Base-by-base conservation (phyloP, 2,113 vertebrate species). In the Sprattus sprattus region DNA sequence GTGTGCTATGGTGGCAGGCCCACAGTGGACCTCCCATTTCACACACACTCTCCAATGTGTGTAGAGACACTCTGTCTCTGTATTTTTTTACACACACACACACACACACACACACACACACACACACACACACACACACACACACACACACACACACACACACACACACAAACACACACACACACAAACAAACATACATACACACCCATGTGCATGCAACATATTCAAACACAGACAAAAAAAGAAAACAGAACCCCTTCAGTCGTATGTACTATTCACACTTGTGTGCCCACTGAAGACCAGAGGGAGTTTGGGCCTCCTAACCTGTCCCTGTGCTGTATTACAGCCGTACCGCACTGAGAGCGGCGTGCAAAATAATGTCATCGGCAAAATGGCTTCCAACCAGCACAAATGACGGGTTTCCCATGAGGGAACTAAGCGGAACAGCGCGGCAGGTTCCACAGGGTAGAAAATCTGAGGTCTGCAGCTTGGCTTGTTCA, bases 21-120 rank as follows among this genome's bases (percentile, higher is more conserved):
- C 71, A 78, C 32, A 39, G 32, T 78, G 9, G 71, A 28, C 32
- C 25, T 32, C 28, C 71, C 71, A 78, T 78, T 78, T 78, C 71
- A 78, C 71, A 71, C 71, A 78, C 71, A 78, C 28, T 78, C 71
- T 32, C 25, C 28, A 32, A 78, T 78, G 71, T 78, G 71, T 78
- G 71, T 28, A 78, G 71, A 39, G 71, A 78, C 71, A 39, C 71
- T 32, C 28, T 78, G 71, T 32, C 71, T 78, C 32, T 78, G 28
- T 39, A 13, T 15, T 13, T 4, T 11, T 5, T 10, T 46, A 67
- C 50, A 32, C 71, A 64, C 81, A 47, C 75, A 64, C 84, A 39
- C 10, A n/a, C 81, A 25, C 64, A 28, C 64, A 81, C 46, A 9
- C 54, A 75, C 75, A 78, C 81, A 86, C 82, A 86, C 85, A 75